Conservation (phyloP, 2,797 vertebrate species). For the Mus minutoides region DNA sequence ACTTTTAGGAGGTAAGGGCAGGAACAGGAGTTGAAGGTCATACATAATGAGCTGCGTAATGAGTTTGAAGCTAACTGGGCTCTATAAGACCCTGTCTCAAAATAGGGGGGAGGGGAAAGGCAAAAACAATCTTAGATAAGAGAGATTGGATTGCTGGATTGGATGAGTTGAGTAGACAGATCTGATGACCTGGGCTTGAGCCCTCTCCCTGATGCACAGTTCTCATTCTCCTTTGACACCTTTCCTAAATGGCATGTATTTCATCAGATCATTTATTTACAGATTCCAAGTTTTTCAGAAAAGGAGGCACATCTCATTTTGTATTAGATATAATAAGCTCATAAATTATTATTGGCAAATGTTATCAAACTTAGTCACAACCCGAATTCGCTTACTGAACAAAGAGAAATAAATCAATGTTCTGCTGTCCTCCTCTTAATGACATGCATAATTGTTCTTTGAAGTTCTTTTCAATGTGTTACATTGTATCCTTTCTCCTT, state of each 20-base stretch:
- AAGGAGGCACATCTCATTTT: conserved; percentile 45
- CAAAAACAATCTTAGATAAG: not conserved
- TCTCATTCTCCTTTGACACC: not conserved
- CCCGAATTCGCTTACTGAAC: conserved; percentile 23
- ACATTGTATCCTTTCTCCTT: conserved; percentile 60
- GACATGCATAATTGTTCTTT: conserved; percentile 73
- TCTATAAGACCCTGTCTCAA: not conserved
- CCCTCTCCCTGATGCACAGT: not conserved
- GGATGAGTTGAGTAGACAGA: not conserved
- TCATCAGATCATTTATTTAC: conserved; percentile 30
- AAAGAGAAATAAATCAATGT: conserved; percentile 48
- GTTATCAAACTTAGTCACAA: conserved; percentile 57
- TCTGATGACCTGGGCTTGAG: not conserved
- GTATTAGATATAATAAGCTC: conserved; percentile 52
- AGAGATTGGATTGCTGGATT: not conserved
- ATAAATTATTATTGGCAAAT: conserved; percentile 41
- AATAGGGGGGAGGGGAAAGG: too few relatives aligned
- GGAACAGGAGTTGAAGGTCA: not conserved
- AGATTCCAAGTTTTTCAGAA: conserved; percentile 37
- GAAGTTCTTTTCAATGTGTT: conserved; percentile 47
- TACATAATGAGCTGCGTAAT: not conserved
- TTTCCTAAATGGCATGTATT: conserved; percentile 49
- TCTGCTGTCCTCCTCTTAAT: conserved; percentile 39
- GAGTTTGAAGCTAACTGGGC: not conserved
- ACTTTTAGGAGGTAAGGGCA: not conserved